A percentile compares a stretch with the other conserved stretches of the same genome.
Conservation (phyloP, 2,797 vertebrate genomes). For the Danio kyathit region DNA sequence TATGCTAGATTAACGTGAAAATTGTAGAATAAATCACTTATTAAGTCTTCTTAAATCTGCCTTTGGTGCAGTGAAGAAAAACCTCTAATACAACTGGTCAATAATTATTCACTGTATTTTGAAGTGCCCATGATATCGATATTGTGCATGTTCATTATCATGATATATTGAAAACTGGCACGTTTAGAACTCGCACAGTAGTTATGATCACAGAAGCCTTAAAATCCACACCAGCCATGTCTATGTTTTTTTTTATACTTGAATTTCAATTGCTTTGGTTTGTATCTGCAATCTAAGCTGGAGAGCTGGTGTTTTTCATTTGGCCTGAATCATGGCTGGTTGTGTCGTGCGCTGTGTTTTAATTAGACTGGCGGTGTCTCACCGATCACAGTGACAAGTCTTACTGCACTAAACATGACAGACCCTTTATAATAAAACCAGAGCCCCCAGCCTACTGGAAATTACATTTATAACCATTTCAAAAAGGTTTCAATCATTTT, state of each 20-base stretch:
- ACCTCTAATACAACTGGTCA: too few species aligned
- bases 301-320: conserved; percentile 31
- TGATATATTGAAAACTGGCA: too few species aligned
- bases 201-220: not conserved
- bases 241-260: not conserved
- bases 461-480: not conserved
- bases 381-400: conserved; percentile 1
- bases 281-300: not conserved
- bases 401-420: conserved; percentile 16
- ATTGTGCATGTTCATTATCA: too few species aligned
- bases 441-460: not conserved
- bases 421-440: conserved; percentile 31
- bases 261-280: not conserved
- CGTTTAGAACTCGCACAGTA: not conserved
- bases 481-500: not conserved
- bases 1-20: too few species aligned
- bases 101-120: too few species aligned
- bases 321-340: conserved; percentile 48
- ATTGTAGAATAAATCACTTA: too few species aligned
- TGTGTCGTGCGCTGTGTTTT: conserved; percentile 67
- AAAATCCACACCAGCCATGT: not conserved
- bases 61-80: too few species aligned
- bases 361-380: conserved; percentile 51
- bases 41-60: too few species aligned
- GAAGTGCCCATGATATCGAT: too few species aligned